A percentile compares a stretch with the other conserved stretches of the same genome.
Evolutionary conservation across 2,888 invertebrate genomes (phyloP).

Genomic region (Colostygia pectinataria): DNA sequence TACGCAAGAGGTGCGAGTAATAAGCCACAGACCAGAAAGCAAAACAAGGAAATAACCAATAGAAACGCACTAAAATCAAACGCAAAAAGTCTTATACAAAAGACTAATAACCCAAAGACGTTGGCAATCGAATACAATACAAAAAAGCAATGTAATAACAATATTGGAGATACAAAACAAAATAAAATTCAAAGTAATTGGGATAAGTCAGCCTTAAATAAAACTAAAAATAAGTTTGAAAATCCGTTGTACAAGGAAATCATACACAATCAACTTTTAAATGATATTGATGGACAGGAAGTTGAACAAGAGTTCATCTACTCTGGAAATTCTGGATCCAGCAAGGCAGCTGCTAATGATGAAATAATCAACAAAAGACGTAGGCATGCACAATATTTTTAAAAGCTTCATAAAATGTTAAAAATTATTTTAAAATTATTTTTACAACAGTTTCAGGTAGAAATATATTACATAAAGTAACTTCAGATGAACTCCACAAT

Average conservation of each 20-base stretch:
- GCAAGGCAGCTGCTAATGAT: conserved; percentile 29
- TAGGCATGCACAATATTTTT: no score
- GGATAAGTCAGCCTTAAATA: background rate
- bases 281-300: conserved; percentile 1
- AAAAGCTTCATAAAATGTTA: background rate
- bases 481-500: conserved; percentile 28
- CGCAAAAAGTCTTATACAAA: conserved; percentile 21
- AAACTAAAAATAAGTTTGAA: background rate
- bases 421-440: background rate
- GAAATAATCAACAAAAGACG: conserved; percentile 20
- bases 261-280: background rate
- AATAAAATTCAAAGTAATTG: conserved; percentile 4
- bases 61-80: conserved; percentile 24
- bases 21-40: conserved; percentile 23
- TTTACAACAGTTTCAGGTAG: conserved; percentile 9
- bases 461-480: conserved; percentile 2
- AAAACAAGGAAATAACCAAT: conserved; percentile 17
- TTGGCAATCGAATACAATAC: conserved; percentile 9
- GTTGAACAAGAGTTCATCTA: conserved; percentile 24
- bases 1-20: conserved; percentile 28
- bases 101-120: conserved; percentile 14
- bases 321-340: conserved; percentile 35
- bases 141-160: conserved; percentile 15
- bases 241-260: background rate
- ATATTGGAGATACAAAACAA: conserved; percentile 12